Percentiles rank a stretch among this genome's conserved stretches.
These are phyloP conservation scores for Macaca nemestrina DNA, from an alignment of 2,113 vertebrate species.

Conservation along the genomic window DNA sequence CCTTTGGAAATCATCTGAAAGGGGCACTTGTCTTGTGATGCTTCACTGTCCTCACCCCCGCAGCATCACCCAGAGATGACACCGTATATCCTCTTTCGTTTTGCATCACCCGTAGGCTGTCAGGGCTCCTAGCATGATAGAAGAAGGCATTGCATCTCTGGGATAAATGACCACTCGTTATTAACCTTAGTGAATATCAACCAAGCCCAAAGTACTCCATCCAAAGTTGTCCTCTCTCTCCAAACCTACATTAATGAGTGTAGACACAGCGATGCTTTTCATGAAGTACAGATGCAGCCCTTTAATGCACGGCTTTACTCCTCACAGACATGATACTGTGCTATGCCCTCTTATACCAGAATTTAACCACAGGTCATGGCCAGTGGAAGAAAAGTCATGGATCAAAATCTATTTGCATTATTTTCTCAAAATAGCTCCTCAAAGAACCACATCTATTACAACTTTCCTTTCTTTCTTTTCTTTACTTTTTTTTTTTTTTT, in stretches of 20 bases:
- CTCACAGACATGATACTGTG: rapidly evolving
- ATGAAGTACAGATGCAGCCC: not conserved
- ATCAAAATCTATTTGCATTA: not conserved
- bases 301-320: not conserved
- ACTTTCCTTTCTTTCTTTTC: not conserved
- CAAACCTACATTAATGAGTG: not conserved
- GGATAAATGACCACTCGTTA: not conserved
- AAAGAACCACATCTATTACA: not conserved
- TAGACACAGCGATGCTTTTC: rapidly evolving
- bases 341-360: not conserved
- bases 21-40: constrained; percentile 61
- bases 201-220: not conserved
- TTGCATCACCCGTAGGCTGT: not conserved
- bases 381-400: not conserved
- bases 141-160: not conserved
- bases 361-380: not conserved
- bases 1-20: constrained; percentile 52
- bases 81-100: constrained; percentile 71
- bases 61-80: not conserved
- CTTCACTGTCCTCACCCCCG: constrained; percentile 1
- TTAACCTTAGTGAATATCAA: no score
- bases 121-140: not conserved
- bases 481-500: no score
- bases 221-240: not conserved
- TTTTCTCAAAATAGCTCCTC: constrained; percentile 2